Percentiles rank a stretch among this genome's conserved stretches.
Conservation (phyloP, 1,140 invertebrate genomes). For the Drosophila sp. region DNA sequence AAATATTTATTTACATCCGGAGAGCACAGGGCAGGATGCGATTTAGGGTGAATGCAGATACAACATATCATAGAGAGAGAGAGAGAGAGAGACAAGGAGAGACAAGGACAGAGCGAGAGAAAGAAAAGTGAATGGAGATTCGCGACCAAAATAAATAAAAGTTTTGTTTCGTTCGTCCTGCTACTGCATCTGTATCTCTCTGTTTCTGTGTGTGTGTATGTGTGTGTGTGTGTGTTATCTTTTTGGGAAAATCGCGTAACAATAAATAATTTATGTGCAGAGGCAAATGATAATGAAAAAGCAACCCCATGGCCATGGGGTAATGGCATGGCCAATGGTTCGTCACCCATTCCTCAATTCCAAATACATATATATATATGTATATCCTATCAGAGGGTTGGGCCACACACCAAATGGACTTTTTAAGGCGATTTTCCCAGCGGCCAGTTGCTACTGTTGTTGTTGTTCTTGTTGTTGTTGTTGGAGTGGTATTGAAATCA, state of each 20-base stretch:
- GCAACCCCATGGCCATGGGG: slow-evolving; percentile 66
- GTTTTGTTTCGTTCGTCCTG: slow-evolving; percentile 16
- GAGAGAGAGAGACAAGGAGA: background rate
- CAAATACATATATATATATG: background rate
- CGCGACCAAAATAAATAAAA: slow-evolving; percentile 74
- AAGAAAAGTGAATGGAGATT: slow-evolving; percentile 38
- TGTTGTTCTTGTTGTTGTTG: background rate
- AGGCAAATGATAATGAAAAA: slow-evolving; percentile 79
- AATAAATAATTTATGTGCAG: slow-evolving; percentile 80
- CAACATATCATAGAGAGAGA: slow-evolving; percentile 10
- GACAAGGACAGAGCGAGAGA: background rate
- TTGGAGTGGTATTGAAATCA: slow-evolving; percentile 73
- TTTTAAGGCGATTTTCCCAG: slow-evolving; percentile 79
- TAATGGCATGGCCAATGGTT: slow-evolving; percentile 65
- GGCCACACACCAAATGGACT: slow-evolving; percentile 58
- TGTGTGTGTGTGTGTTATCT: slow-evolving; percentile 54
- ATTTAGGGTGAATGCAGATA: slow-evolving; percentile 43
- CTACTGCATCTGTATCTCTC: slow-evolving; percentile 21
- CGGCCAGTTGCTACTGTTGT: slow-evolving; percentile 46
- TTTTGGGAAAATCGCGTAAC: slow-evolving; percentile 79
- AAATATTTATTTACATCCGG: slow-evolving; percentile 78
- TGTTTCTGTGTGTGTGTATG: background rate
- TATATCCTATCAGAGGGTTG: slow-evolving; percentile 42
- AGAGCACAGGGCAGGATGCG: slow-evolving; percentile 37
- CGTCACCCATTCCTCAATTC: slow-evolving; percentile 18